phyloP scores from a whole-genome alignment of 2,888 invertebrate genomes.

The Acleris sparsana region DNA sequence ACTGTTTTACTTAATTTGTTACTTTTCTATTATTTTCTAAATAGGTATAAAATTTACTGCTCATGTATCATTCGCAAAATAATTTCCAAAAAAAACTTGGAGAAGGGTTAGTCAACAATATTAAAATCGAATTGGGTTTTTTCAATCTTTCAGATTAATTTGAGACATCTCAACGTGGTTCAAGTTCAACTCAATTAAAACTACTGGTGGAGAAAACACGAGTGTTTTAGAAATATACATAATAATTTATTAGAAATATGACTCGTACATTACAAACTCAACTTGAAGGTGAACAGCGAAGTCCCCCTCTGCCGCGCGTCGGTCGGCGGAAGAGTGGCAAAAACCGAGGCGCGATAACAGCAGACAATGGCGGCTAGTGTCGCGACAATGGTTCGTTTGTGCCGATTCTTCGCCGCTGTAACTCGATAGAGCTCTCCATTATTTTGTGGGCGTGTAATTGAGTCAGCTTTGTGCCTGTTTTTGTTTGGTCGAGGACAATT shows the following conservation, averaged over 20 bases:
- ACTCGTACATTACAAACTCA: not conserved
- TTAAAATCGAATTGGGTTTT: too few relatives aligned
- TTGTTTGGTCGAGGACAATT: conserved; percentile 46
- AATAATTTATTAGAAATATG: too few relatives aligned
- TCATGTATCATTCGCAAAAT: too few relatives aligned
- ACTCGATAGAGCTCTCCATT: conserved; percentile 79
- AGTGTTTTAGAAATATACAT: too few relatives aligned
- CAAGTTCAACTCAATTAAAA: too few relatives aligned
- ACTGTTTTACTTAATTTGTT: not conserved
- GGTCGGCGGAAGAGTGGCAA: conserved; percentile 75
- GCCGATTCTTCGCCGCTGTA: conserved; percentile 79
- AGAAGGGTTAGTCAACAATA: too few relatives aligned
- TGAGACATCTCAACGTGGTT: too few relatives aligned
- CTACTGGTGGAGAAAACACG: too few relatives aligned
- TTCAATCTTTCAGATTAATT: too few relatives aligned
- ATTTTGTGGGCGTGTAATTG: conserved; percentile 77
- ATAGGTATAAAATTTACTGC: too few relatives aligned
- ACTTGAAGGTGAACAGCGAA: conserved; percentile 43
- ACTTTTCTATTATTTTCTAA: not conserved
- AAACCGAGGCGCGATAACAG: conserved; percentile 79
- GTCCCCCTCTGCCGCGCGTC: conserved; percentile 56
- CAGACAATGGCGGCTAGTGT: conserved; percentile 80
- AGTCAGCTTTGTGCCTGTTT: conserved; percentile 67
- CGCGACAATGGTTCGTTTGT: conserved; percentile 82
- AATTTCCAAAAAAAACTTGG: too few relatives aligned